Evolutionary conservation across 1,140 invertebrate genomes (phyloP).

Genomic region (Drosophila lacertosa): DNA sequence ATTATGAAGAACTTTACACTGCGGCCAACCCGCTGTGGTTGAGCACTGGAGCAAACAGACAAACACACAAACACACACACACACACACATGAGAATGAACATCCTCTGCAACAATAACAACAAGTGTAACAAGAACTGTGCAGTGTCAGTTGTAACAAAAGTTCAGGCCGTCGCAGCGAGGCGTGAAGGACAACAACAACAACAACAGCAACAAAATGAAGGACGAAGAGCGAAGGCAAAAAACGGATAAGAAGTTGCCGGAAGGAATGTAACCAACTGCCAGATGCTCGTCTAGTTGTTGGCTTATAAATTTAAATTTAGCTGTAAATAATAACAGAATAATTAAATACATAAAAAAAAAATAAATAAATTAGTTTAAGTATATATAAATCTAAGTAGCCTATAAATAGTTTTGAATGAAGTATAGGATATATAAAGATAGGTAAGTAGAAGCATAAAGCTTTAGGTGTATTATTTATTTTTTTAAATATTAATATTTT

Average conservation of each 20-base stretch:
- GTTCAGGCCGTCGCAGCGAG: slow-evolving; percentile 46
- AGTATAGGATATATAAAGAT: too few relatives aligned
- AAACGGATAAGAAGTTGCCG: not conserved
- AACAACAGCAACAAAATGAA: too few relatives aligned
- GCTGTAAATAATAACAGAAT: too few relatives aligned
- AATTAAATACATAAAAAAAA: not conserved
- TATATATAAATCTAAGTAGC: too few relatives aligned
- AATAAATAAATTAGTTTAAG: too few relatives aligned
- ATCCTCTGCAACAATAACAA: not conserved
- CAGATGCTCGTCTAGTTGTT: not conserved
- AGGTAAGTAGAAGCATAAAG: too few relatives aligned
- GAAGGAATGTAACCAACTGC: not conserved
- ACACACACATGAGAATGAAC: slow-evolving; percentile 9
- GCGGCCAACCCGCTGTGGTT: slow-evolving; percentile 29
- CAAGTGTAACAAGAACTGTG: slow-evolving; percentile 7
- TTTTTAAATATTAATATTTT: too few relatives aligned
- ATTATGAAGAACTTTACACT: slow-evolving; percentile 39
- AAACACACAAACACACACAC: slow-evolving; percentile 5
- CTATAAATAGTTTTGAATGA: too few relatives aligned
- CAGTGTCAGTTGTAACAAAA: slow-evolving; percentile 53
- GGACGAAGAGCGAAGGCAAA: slow-evolving; percentile 20
- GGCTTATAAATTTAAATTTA: too few relatives aligned
- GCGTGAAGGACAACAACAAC: slow-evolving; percentile 56
- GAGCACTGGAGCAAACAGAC: not conserved
- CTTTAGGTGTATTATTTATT: too few relatives aligned